phyloP scores from a whole-genome alignment of 2,113 vertebrate species.

The Stomatorhinus ivindoensis region DNA sequence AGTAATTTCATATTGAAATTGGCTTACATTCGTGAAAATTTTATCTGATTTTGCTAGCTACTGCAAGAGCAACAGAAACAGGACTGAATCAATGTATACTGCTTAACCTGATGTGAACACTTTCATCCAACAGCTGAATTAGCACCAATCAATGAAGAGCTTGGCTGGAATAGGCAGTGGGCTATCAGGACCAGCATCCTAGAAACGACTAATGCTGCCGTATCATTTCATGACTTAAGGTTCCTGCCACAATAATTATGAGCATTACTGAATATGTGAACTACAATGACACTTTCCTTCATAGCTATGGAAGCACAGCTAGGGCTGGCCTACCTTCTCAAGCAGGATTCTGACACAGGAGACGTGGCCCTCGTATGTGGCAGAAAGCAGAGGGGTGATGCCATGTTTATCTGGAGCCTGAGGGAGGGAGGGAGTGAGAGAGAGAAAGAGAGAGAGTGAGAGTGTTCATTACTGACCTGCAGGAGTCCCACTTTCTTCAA shows the following conservation, averaged over 20 bases:
- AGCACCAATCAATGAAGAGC: background rate
- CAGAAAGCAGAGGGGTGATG: constrained; percentile 82
- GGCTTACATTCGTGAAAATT: background rate
- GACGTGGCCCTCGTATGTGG: constrained; percentile 78
- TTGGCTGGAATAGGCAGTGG: background rate
- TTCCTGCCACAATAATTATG: background rate
- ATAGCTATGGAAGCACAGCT: background rate
- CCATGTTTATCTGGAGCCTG: constrained; percentile 89
- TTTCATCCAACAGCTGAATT: background rate
- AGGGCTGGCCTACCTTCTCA: constrained; percentile 72
- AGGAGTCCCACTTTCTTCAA: background rate
- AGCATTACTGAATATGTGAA: background rate
- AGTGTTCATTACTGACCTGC: background rate
- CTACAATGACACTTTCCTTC: background rate
- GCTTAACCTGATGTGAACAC: background rate
- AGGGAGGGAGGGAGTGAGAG: background rate
- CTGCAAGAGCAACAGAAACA: background rate
- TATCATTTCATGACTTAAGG: background rate
- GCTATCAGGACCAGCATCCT: background rate
- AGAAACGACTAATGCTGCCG: background rate
- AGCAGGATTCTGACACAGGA: constrained; percentile 86
- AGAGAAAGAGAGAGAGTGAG: background rate
- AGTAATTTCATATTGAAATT: background rate
- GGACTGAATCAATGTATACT: background rate
- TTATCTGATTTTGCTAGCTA: background rate